phyloP scores from a whole-genome alignment of 2,888 invertebrate species.

The Macrophya alboannulata region DNA sequence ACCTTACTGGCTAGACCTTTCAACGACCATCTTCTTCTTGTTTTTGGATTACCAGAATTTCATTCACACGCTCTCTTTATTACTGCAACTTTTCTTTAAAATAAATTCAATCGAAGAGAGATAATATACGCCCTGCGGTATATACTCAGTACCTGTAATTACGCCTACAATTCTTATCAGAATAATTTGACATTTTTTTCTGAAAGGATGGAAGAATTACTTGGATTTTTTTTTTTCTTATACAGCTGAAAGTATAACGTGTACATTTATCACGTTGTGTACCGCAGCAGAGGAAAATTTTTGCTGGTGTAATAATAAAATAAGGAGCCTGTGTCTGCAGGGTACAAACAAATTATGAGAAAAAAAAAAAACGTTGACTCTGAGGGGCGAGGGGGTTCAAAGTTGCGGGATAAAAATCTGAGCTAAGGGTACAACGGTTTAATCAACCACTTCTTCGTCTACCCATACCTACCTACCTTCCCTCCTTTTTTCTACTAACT shows the following conservation, averaged over 20 bases:
- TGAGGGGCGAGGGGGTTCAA: neutral
- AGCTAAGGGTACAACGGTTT: constrained; percentile 46
- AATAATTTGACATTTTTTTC: neutral
- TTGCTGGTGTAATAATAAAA: neutral
- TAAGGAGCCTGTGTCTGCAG: neutral
- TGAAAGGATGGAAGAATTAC: neutral
- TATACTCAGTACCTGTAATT: too few species aligned
- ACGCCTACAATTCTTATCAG: too few species aligned
- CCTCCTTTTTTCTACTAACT: neutral
- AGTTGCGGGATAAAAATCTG: constrained; percentile 25
- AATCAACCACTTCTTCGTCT: constrained; percentile 31
- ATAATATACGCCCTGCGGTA: neutral
- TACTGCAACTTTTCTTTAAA: neutral
- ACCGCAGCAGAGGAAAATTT: neutral
- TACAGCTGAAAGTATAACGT: too few species aligned
- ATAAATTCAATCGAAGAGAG: neutral
- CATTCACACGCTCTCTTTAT: neutral
- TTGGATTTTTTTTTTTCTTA: too few species aligned
- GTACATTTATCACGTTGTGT: too few species aligned
- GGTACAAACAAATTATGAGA: constrained; percentile 3
- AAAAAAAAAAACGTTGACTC: neutral
- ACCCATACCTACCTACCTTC: neutral
- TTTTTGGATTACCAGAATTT: constrained; percentile 4
- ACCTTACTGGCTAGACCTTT: neutral
- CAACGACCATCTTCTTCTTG: neutral